phyloP scores from a whole-genome alignment of 2,888 invertebrate species.

The Eupithecia subfuscata region DNA sequence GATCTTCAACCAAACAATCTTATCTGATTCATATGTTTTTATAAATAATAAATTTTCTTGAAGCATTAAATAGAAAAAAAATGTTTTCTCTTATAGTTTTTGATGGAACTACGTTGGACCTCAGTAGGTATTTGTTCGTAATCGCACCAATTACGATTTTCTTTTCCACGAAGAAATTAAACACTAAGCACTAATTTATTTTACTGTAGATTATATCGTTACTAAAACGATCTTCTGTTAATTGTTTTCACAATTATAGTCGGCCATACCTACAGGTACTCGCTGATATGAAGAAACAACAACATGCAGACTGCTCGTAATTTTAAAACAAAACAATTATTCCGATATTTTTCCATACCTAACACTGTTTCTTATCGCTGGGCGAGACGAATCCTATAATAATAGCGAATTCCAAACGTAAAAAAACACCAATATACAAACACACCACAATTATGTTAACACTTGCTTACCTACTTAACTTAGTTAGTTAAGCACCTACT shows the following conservation, averaged over 20 bases:
- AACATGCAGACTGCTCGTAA: background rate
- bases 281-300: conserved; percentile 18
- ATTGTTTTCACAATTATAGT: background rate
- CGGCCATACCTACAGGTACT: background rate
- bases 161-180: background rate
- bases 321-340: background rate
- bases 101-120: too few species aligned
- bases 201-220: too few species aligned
- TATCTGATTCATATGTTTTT: too few species aligned
- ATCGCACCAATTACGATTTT: background rate
- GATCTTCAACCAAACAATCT: background rate
- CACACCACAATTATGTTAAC: background rate
- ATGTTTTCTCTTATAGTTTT: too few species aligned
- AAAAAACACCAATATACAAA: background rate
- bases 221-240: too few species aligned
- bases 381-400: conserved; percentile 10
- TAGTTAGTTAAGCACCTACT: too few species aligned
- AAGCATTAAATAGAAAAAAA: too few species aligned
- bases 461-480: too few species aligned
- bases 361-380: conserved; percentile 8
- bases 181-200: too few species aligned
- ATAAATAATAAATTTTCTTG: too few species aligned
- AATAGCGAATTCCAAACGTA: background rate
- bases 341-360: background rate
- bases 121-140: background rate